These are phyloP conservation scores for Carollia perspicillata DNA, from an alignment of 2,113 vertebrate species.

Conservation along the genomic window DNA sequence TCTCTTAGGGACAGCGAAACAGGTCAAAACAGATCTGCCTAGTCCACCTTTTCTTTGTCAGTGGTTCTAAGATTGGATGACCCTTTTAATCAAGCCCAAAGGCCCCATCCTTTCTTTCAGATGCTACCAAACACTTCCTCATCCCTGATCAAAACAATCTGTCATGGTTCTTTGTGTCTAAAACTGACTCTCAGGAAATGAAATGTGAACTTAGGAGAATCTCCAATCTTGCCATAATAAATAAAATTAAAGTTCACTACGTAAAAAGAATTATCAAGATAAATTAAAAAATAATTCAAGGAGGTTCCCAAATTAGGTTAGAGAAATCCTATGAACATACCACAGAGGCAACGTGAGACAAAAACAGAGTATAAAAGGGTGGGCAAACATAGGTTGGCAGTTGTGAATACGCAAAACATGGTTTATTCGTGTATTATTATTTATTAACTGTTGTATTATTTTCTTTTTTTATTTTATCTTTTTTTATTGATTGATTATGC, in stretches of 20 bases:
- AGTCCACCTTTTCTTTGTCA: neutral
- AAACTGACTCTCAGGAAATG: neutral
- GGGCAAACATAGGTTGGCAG: neutral
- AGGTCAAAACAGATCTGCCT: neutral
- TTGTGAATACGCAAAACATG: neutral
- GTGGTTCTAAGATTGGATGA: neutral
- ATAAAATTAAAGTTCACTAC: neutral
- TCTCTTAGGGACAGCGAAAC: neutral
- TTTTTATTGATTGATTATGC: too few relatives aligned
- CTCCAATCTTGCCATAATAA: neutral
- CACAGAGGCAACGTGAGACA: neutral
- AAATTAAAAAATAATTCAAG: conserved; percentile 1
- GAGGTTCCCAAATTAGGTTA: neutral
- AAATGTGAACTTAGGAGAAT: neutral
- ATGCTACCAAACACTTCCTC: neutral
- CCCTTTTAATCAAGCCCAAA: neutral
- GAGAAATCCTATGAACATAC: neutral
- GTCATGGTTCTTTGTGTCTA: neutral
- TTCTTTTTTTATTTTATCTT: too few relatives aligned
- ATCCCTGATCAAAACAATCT: neutral
- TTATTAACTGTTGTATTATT: neutral
- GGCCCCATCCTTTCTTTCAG: neutral
- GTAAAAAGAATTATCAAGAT: neutral
- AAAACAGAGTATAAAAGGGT: neutral
- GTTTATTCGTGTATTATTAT: neutral